A percentile compares a stretch with the other conserved stretches of the same genome.
These are phyloP conservation scores for Pollenia angustigena DNA, from an alignment of 2,888 invertebrate genomes.

Conservation along the genomic window DNA sequence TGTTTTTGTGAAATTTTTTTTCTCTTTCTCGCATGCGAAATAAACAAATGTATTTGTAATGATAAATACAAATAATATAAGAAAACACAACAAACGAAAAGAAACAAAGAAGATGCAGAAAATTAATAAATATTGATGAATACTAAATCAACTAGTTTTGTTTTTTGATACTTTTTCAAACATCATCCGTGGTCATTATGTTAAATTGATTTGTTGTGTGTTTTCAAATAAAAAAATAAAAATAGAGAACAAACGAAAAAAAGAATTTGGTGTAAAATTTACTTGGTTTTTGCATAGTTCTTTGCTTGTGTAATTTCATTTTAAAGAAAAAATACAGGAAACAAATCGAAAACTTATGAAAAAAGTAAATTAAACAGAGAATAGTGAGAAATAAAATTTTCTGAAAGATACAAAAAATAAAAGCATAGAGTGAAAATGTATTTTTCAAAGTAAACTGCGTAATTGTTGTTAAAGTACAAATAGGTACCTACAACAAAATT, in stretches of 20 bases:
- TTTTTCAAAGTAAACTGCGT: slow-evolving; percentile 66
- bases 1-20: slow-evolving; percentile 24
- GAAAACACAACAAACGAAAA: slow-evolving; percentile 47
- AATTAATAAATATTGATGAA: slow-evolving; percentile 61
- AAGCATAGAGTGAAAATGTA: not conserved
- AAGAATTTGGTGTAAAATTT: slow-evolving; percentile 29
- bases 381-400: not conserved
- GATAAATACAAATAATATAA: slow-evolving; percentile 32
- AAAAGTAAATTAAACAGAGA: not conserved
- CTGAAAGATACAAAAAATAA: slow-evolving; percentile 1
- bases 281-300: slow-evolving; percentile 57
- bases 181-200: slow-evolving; percentile 51
- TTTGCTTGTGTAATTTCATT: slow-evolving; percentile 57
- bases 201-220: slow-evolving; percentile 58
- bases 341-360: slow-evolving; percentile 5
- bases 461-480: slow-evolving; percentile 45
- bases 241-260: slow-evolving; percentile 41
- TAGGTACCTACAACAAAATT: slow-evolving; percentile 25
- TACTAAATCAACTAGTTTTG: slow-evolving; percentile 63
- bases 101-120: slow-evolving; percentile 43
- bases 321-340: slow-evolving; percentile 49
- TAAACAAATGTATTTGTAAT: slow-evolving; percentile 27
- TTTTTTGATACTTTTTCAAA: slow-evolving; percentile 58
- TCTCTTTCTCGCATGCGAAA: slow-evolving; percentile 43
- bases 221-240: slow-evolving; percentile 29